phyloP scores from a whole-genome alignment of 2,113 vertebrate genomes.

The Planiliza haematocheilus region DNA sequence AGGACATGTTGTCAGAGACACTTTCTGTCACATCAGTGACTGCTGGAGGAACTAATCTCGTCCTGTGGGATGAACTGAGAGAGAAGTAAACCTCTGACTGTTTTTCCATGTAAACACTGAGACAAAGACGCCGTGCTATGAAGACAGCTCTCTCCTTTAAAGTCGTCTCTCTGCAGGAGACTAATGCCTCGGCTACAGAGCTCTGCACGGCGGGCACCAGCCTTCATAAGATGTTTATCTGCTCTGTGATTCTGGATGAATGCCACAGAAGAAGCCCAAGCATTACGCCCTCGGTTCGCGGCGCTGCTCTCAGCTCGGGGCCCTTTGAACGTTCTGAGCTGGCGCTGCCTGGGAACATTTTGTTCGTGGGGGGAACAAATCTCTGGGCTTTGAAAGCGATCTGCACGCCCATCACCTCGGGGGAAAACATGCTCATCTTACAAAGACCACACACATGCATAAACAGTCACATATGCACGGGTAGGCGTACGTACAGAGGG shows the following conservation, averaged over 20 bases:
- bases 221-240: not conserved
- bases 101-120: not conserved
- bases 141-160: not conserved
- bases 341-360: constrained; percentile 37
- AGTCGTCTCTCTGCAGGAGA: constrained; percentile 1
- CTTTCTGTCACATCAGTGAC: no score
- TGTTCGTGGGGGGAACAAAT: constrained; percentile 23
- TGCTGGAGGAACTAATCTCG: no score
- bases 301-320: constrained; percentile 11
- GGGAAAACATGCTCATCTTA: constrained; percentile 48
- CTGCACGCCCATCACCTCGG: constrained; percentile 48
- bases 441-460: constrained; percentile 62
- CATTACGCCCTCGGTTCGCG: constrained; percentile 3
- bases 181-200: not conserved
- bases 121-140: not conserved
- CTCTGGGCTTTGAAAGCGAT: constrained; percentile 58
- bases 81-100: not conserved
- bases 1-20: no score
- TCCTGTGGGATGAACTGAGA: not conserved
- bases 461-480: constrained; percentile 13
- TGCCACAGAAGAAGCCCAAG: not conserved
- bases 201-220: not conserved
- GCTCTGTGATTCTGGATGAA: constrained; percentile 4
- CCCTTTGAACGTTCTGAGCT: constrained; percentile 10
- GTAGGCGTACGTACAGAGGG: constrained; percentile 12